Evolutionary conservation across 2,888 invertebrate genomes (phyloP), one percentile per base, ranked within the genome.

Genomic region (Leptura quadrifasciata): DNA sequence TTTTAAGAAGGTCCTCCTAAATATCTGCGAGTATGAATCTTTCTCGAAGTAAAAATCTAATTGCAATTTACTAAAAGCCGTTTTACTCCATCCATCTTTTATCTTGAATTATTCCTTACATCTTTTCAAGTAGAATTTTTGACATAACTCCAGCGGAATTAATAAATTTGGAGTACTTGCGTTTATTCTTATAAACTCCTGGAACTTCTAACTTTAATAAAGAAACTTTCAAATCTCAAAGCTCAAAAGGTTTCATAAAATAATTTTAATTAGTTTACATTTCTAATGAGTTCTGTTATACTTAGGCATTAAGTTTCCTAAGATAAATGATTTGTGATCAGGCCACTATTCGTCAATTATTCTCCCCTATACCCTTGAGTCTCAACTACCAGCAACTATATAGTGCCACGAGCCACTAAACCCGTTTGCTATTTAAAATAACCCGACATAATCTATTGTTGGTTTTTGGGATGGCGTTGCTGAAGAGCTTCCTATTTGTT

Each of bases 371-470:
- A 63, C 20, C 20, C 58, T 24, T 21, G 60, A n/a, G 27, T 60
- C 60, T 9, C 24, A 21, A 27, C 15, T 60, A 20, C 24, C 24
- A 60, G 60, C 21, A 21, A 24, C 27, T 21, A n/a, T 60, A 24
- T 27, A 27, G 60, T 60, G 5, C 15, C 24, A 60, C 24, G 24
- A 60, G 60, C 27, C 27, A 21, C 24, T 60, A 60, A 60, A n/a
- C 60, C 15, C 24, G 6, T 24, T 27, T 27, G 27, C 27, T 24
- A 60, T n/a, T n/a, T 27, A 60, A 27, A 60, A 60, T 60, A 60
- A 60, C 24, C 60, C 27, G 27, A n/a, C 60, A n/a, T 60, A 60
- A 60, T 60, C 60, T 24, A n/a, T 60, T 27, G 60, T 60, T 21
- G 27, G n/a, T 27, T 27, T 60, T n/a, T 10, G 39, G 39, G 15